Base-by-base conservation (phyloP, 2,113 vertebrate species). In the Azemiops feae region DNA sequence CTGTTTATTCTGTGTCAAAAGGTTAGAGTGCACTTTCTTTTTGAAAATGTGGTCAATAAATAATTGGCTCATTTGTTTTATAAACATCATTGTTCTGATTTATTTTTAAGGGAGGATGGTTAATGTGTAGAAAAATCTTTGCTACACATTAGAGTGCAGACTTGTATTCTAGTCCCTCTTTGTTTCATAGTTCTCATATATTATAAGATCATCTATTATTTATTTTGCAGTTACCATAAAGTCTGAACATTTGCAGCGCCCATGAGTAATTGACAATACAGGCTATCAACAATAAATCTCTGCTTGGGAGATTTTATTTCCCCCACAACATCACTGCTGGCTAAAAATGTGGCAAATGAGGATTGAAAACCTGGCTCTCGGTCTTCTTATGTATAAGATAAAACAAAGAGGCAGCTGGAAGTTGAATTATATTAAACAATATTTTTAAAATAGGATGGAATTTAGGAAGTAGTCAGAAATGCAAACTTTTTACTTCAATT, bases 221-320 rank as follows among this genome's bases (percentile, higher is more conserved):
- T 93, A 85, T 92, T 69, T 85, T 81, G 88, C n/a, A 93, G 34
- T 55, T 92, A 92, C 74, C 18, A 92, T 86, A 95, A 93, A 90
- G 94, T 95, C 96, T 94, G 90, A 91, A 22, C 93, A 94, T 96
- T 96, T 96, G 85, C 58, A 39, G 90, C 54, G 47, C n/a, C 34
- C 94, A 30, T 30, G 18, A 95, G 89, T 94, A 96, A 96, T 57
- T 94, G 95, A 97, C 95, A 95, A 60, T 18, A 23, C 5, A 47
- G 11, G 58, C 69, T 94, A 92, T 85, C 52, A 93, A 55, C 39
- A 64, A 87, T 95, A 96, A 96, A 96, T 85, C 95, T 96, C 93
- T 93, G 14, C 16, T 30, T 90, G 52, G 47, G 55, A 90, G 16
- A 12, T 45, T 64, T 50, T 53, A 39, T 11, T 16, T 55, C 34